Conservation (phyloP, 2,888 invertebrate species). For the Rhyacophila evoluta region DNA sequence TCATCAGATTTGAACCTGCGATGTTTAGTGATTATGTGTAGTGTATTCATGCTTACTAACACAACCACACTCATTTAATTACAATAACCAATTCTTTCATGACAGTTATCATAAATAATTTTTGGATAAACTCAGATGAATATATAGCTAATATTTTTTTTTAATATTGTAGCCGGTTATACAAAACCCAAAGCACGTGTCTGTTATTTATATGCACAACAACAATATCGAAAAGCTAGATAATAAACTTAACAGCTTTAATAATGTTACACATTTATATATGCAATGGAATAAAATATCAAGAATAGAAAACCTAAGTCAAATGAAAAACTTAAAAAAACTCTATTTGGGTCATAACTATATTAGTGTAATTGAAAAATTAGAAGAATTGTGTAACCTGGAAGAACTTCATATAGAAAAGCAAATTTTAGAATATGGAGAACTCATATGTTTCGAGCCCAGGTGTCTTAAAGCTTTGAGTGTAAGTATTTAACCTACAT, state of each 20-base stretch:
- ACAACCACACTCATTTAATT: neutral
- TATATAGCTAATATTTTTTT: constrained; percentile 26
- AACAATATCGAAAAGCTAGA: constrained; percentile 83
- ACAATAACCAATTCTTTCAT: neutral
- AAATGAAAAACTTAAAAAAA: constrained; percentile 77
- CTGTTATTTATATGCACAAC: constrained; percentile 81
- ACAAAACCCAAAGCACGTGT: constrained; percentile 65
- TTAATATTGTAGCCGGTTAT: constrained; percentile 50
- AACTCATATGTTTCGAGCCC: constrained; percentile 77
- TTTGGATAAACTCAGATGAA: neutral
- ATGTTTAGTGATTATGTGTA: neutral
- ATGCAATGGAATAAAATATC: constrained; percentile 82
- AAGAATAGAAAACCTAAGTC: constrained; percentile 76
- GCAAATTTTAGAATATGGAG: constrained; percentile 70
- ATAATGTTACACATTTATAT: constrained; percentile 77
- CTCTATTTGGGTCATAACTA: constrained; percentile 80
- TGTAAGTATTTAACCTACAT: too few relatives aligned
- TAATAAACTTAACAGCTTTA: constrained; percentile 73
- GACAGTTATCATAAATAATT: neutral
- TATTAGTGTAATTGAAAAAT: constrained; percentile 77
- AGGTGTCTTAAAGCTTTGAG: constrained; percentile 71
- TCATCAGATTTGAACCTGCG: too few relatives aligned
- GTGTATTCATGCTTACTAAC: too few relatives aligned
- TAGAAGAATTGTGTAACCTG: constrained; percentile 71
- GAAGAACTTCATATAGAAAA: constrained; percentile 78